Conservation (phyloP, 2,113 vertebrate genomes). For the Ameiurus melas region DNA sequence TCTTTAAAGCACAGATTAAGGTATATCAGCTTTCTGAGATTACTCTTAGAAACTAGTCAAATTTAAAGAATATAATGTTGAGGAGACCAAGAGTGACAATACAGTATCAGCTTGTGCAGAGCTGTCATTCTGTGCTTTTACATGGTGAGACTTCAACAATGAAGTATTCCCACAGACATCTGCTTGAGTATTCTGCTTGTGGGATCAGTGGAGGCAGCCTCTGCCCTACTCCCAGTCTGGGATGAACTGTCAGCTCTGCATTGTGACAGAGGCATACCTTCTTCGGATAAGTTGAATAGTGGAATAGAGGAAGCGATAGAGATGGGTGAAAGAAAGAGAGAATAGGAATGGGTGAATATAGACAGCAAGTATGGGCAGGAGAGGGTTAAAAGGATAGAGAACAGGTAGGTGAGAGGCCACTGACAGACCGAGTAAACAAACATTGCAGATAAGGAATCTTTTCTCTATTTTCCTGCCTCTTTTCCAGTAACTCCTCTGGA, state of each 20-base stretch:
- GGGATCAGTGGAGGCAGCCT: slow-evolving; percentile 12
- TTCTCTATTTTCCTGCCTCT: slow-evolving; percentile 2
- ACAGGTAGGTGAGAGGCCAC: background rate
- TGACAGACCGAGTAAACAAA: slow-evolving; percentile 9
- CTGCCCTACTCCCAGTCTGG: slow-evolving; percentile 6
- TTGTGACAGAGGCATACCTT: slow-evolving; percentile 29
- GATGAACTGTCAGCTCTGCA: slow-evolving; percentile 13
- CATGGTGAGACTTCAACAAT: slow-evolving; percentile 10
- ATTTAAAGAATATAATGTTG: background rate
- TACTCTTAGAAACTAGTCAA: background rate
- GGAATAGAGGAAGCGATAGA: background rate
- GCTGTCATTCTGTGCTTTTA: slow-evolving; percentile 26
- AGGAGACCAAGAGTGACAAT: background rate
- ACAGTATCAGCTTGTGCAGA: background rate
- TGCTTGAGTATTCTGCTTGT: slow-evolving; percentile 29
- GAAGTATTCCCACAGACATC: slow-evolving; percentile 26
- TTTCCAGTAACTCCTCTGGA: slow-evolving; percentile 30
- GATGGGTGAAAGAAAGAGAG: background rate
- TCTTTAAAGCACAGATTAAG: background rate
- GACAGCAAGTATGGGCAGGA: background rate
- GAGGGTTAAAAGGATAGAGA: background rate
- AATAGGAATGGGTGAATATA: background rate
- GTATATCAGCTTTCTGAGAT: background rate
- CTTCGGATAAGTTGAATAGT: background rate
- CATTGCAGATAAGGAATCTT: slow-evolving; percentile 19